Evolutionary conservation across 2,888 invertebrate species (phyloP).

Genomic region (Druceiella hillmani): DNA sequence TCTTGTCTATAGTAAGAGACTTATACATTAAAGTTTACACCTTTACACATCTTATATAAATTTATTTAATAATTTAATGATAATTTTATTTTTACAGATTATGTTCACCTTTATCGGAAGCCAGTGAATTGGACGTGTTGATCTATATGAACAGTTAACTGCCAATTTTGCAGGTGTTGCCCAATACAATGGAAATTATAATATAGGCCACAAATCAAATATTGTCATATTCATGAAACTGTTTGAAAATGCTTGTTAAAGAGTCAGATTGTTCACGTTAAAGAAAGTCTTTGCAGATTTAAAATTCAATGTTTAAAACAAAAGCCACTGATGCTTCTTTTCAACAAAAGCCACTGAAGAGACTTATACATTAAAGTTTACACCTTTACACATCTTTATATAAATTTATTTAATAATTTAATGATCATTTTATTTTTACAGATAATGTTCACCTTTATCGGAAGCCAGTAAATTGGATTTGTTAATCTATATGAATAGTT

Average conservation of each 20-base stretch:
- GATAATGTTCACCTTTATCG: slow-evolving; percentile 70
- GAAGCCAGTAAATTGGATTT: slow-evolving; percentile 62
- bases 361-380: too few species aligned
- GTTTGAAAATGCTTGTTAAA: too few species aligned
- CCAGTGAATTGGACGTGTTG: slow-evolving; percentile 62
- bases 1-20: too few species aligned
- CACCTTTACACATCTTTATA: neutral
- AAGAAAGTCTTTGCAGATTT: too few species aligned
- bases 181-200: slow-evolving; percentile 92
- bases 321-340: too few species aligned
- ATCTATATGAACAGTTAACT: slow-evolving; percentile 80
- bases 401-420: slow-evolving; percentile 1
- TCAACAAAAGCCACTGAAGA: too few species aligned
- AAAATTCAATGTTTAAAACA: too few species aligned
- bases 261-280: too few species aligned
- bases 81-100: slow-evolving; percentile 46
- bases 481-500: slow-evolving; percentile 74
- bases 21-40: too few species aligned
- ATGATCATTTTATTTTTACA: slow-evolving; percentile 31
- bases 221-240: too few species aligned
- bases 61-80: slow-evolving; percentile 5
- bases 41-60: neutral
- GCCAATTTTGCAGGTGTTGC: slow-evolving; percentile 87
- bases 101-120: slow-evolving; percentile 65
- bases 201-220: slow-evolving; percentile 60